Conservation (phyloP, 2,113 vertebrate genomes). For the Orthonyx spaldingii region DNA sequence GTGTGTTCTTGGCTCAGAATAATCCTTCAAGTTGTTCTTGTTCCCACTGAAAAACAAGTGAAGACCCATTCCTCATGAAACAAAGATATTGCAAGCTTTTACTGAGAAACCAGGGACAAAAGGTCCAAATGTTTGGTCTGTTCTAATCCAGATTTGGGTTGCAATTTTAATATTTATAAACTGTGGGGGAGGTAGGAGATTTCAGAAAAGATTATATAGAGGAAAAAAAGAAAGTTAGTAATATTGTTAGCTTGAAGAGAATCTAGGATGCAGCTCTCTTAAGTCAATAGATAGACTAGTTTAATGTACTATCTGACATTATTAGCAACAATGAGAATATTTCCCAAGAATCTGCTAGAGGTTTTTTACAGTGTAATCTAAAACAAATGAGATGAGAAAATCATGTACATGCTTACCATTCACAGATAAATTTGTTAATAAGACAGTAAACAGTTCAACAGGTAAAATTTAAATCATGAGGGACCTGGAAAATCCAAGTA, state of each 20-base stretch:
- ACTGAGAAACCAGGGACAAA: not conserved
- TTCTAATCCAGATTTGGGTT: not conserved
- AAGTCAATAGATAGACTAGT: not conserved
- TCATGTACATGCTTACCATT: not conserved
- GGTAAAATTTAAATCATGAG: not conserved
- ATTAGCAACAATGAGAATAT: not conserved
- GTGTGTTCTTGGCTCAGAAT: not conserved
- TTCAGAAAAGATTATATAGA: not conserved
- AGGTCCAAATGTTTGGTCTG: accelerated
- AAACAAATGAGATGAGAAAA: not conserved
- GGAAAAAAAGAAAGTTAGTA: not conserved
- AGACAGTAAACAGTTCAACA: not conserved
- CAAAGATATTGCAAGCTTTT: not conserved
- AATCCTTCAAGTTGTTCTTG: not conserved
- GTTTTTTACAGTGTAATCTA: not conserved
- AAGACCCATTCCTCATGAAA: not conserved
- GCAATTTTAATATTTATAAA: not conserved
- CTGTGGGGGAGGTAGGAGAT: not conserved
- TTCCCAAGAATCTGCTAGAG: not conserved
- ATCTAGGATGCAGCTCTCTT: not conserved
- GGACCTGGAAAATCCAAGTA: not conserved
- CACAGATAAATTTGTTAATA: not conserved
- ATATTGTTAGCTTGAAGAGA: not conserved
- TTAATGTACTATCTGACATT: not conserved
- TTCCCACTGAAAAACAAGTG: not conserved